Evolutionary conservation across 2,113 vertebrate genomes (phyloP), one percentile per base, ranked within the genome.

Genomic region (Ancistrus triradiatus): DNA sequence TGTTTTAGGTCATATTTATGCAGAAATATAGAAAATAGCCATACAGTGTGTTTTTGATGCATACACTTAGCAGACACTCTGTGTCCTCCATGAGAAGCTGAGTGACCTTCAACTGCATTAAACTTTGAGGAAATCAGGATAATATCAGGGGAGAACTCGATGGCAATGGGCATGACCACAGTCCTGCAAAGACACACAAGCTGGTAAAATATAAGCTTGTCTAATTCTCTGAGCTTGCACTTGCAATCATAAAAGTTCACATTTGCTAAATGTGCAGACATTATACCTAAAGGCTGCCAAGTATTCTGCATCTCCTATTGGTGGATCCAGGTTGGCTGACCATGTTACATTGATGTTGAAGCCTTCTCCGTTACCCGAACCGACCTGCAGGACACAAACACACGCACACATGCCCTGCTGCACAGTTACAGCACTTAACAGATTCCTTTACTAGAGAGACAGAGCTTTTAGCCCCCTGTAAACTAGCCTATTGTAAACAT

Each of bases 251-350:
- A 56, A 28, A 51, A n/a, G 27, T 7, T 40, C 35, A 51, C 9
- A 28, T 48, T 9, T 6, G 31, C 1, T 17, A 9, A 18, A 37
- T 6, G 7, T 9, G 7, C 1, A 27, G 33, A 14, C 1, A n/a
- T 17, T 10, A 3, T 78, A 98, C 95, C 94, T 91, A 84, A 98
- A 98, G 1, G 95, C 95, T 0, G 94, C 91, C 76, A 98, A 81
- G 66, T 98, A 98, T 70, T 98, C 95, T 0, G 92, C 88, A 59
- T 98, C 95, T 2, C 95, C 93, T 88, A 98, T 92, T 2, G 94
- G 93, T 27, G 91, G 91, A 22, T 91, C 88, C 7, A 94, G 81
- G 1, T 92, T 91, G 1, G 91, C 91, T 0, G 86, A 89, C 95
- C 95, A 98, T 46, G 91, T 91, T 19, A 98, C 75, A 1, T 98